Evolutionary conservation across 1,140 invertebrate species (phyloP), one percentile per base, ranked within the genome.

Genomic region (Hyles vespertilio): DNA sequence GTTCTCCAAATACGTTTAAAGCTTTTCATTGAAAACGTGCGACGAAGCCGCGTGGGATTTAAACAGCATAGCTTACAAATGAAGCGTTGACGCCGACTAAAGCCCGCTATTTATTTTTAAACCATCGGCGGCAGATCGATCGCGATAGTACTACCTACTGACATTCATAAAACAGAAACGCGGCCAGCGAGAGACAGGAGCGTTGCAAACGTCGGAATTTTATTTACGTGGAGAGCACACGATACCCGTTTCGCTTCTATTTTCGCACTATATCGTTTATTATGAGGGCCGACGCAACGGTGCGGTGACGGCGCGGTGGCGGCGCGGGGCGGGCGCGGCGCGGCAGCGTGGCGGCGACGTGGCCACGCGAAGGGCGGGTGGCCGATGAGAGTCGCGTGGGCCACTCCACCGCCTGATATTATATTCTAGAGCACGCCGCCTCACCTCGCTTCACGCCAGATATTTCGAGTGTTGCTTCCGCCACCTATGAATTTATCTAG

Each of bases 371-470:
- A 65, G 65, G 69, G 68, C 68, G 65, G 53, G 63, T 65, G 66
- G 51, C 64, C 64, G 70, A 61, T 69, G 67, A 61, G 72, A 77
- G 72, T 79, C 70, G 71, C 73, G 65, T 77, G 71, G 74, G 68
- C 80, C 82, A 80, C 82, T 84, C 74, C 73, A 75, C 71, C 65
- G 79, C 69, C 80, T 88, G 82, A 87, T 87, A 88, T 88, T 81
- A 85, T 88, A 88, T 88, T 87, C 85, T 88, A 77, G 77, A 83
- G 78, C 85, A 87, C 81, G 85, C 66, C 78, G 78, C 76, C 82
- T 76, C 75, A 70, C 74, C 72, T 76, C 75, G 70, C 67, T 75
- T 72, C 81, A 77, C 73, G 77, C 72, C 69, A 86, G 81, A 84
- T 85, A 85, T 87, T 87, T 84, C 76, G 73, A 86, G 85, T 85